Evolutionary conservation across 2,797 vertebrate genomes (phyloP), one percentile per base, ranked within the genome.

Genomic region (Lithobates sylvaticus): DNA sequence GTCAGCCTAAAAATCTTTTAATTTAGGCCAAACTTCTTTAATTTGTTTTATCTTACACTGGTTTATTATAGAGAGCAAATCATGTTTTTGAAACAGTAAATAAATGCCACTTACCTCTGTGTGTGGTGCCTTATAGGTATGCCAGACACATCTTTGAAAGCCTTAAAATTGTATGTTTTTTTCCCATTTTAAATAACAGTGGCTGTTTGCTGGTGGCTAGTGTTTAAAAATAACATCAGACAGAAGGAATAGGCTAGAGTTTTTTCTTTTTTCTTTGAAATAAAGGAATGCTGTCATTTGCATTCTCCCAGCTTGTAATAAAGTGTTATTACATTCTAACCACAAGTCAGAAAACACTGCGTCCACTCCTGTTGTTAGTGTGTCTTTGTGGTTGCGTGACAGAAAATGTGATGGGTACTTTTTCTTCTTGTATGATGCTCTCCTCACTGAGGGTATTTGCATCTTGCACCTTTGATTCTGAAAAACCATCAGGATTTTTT

Each of bases 201-300:
- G 70, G 39, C 36, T 29, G 70, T 73, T 72, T 73, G 47, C 70
- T 82, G 70, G 74, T 82, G 70, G 68, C 58, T 74, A 65, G 27
- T 54, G 27, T 71, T 36, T 72, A 81, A 81, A 81, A 82, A 82
- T 82, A 82, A 29, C 70, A 29, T 5, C 23, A 73, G 69, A 64
- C 47, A 72, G 50, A 26, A 78, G 67, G 36, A 42, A 21, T n/a
- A 73, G 70, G 9, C 16, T 8, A 42, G 69, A 36, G 23, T 44
- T 26, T 32, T 32, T 29, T 32, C 34, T 29, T 13, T 58, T 23
- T 23, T 18, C 68, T 81, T 81, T 81, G 79, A 81, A 81, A 54
- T 61, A 18, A 81, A 29, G 34, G 16, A 50, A 64, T 47, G 67
- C 70, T 78, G 44, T 84, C 32, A 64, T 47, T 84, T 84, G 34